Base-by-base conservation (phyloP, 1,140 invertebrate genomes). In the Vollenhovia emeryi region DNA sequence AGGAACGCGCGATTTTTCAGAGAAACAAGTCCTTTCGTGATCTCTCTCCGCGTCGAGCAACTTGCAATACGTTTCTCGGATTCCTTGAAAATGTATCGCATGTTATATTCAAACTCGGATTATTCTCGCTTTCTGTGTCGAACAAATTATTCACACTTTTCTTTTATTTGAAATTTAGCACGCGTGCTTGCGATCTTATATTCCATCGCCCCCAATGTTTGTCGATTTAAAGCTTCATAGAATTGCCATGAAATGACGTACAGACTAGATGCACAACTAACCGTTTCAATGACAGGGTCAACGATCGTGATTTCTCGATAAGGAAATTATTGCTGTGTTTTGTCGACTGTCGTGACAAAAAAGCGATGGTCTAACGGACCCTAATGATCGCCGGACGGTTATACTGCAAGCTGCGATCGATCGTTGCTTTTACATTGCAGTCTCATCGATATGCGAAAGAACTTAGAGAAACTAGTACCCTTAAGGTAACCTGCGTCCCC, bases 401-500 rank as follows among this genome's bases (percentile, higher is more conserved):
- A 88, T 69, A 88, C 74, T 68, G 84, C 71, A n/a, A n/a, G 48
- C 6, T 36, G 45, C 50, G 43, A 83, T 66, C 73, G 76, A 68
- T 78, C 64, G 21, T 30, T 21, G 62, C 40, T 66, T 88, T 62
- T 50, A 40, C 52, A n/a, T 66, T 66, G 62, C 15, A 55, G 36
- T 30, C 52, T 5, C 55, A 50, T 75, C 43, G 40, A 82, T 82
- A 64, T 33, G 33, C 69, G 62, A 59, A 76, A 76, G 66, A 71
- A 79, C 69, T 59, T 59, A 45, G 68, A n/a, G 55, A 30, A 62
- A 74, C 57, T 45, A 33, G 57, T 78, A 74, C 45, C 52, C 36
- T 88, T 89, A 89, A 89, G 84, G 76, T 71, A 88, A 78, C 71
- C 52, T 76, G 55, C 43, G 82, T 75, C 71, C 69, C 21, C 18